Conservation (phyloP, 2,113 vertebrate species). For the Gorsachius goisagi region DNA sequence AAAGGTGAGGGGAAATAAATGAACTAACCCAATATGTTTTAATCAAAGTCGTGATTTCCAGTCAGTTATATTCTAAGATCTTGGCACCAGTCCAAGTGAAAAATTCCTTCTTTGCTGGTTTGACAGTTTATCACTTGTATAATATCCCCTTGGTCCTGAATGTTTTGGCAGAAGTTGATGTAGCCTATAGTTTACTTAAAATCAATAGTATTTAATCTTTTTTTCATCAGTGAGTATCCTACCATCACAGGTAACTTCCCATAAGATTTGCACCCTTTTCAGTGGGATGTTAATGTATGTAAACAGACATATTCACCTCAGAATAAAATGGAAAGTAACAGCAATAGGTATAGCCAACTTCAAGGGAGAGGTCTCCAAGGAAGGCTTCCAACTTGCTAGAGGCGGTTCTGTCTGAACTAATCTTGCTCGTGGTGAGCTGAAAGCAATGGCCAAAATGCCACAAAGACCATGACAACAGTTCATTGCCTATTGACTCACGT, state of each 20-base stretch:
- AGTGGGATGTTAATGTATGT: not conserved
- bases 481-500: not conserved
- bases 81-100: not conserved
- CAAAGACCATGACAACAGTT: not conserved
- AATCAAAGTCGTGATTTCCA: not conserved
- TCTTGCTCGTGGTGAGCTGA: not conserved
- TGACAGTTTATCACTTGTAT: not conserved
- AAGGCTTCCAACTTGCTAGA: not conserved
- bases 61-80: not conserved
- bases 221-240: not conserved
- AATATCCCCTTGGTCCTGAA: not conserved
- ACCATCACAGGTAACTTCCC: not conserved
- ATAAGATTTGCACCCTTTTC: not conserved
- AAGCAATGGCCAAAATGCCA: not conserved
- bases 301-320: not conserved
- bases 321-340: not conserved
- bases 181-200: not conserved
- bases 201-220: not conserved
- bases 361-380: not conserved
- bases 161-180: not conserved
- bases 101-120: not conserved
- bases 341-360: not conserved
- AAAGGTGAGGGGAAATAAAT: conserved; percentile 83
- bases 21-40: not conserved
- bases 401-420: not conserved